Evolutionary conservation across 64 coral and sea anemone species (phyloP).

Genomic region (Porites australiensis): DNA sequence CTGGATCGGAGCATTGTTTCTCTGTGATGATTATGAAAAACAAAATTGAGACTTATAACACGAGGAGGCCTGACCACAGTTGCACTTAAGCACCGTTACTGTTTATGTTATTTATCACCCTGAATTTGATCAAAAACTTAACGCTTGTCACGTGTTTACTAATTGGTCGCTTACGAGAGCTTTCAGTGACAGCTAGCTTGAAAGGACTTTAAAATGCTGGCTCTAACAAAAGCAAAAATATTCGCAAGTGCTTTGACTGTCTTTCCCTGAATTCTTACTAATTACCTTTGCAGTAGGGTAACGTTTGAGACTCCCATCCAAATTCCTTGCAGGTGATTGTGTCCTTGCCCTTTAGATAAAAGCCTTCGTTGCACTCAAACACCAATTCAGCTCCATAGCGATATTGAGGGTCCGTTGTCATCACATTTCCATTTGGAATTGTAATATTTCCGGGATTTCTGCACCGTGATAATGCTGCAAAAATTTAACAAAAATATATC

Average conservation of each 20-base stretch:
- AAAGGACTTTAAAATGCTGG: too few relatives aligned
- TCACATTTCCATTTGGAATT: conserved; percentile 53
- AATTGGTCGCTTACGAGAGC: too few relatives aligned
- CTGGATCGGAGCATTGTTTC: conserved; percentile 70
- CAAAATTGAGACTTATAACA: too few relatives aligned
- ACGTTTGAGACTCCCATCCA: conserved; percentile 37
- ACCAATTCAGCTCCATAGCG: conserved; percentile 60
- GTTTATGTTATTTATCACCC: too few relatives aligned
- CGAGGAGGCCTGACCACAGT: too few relatives aligned
- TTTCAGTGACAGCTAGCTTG: too few relatives aligned
- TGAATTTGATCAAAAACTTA: too few relatives aligned
- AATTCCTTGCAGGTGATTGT: conserved; percentile 52
- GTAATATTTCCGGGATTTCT: background rate
- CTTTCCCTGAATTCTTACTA: background rate
- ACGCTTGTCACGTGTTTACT: too few relatives aligned
- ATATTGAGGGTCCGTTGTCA: conserved; percentile 54
- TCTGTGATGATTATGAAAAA: background rate
- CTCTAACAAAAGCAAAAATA: too few relatives aligned
- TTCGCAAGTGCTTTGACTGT: too few relatives aligned
- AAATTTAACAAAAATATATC: too few relatives aligned
- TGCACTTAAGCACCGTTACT: too few relatives aligned
- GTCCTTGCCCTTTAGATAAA: conserved; percentile 59
- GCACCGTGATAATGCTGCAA: background rate
- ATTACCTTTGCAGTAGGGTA: conserved; percentile 74
- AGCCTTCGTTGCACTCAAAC: conserved; percentile 78